Evolutionary conservation across 2,113 vertebrate species (phyloP), one percentile per base, ranked within the genome.

Genomic region (Xiphophorus couchianus): DNA sequence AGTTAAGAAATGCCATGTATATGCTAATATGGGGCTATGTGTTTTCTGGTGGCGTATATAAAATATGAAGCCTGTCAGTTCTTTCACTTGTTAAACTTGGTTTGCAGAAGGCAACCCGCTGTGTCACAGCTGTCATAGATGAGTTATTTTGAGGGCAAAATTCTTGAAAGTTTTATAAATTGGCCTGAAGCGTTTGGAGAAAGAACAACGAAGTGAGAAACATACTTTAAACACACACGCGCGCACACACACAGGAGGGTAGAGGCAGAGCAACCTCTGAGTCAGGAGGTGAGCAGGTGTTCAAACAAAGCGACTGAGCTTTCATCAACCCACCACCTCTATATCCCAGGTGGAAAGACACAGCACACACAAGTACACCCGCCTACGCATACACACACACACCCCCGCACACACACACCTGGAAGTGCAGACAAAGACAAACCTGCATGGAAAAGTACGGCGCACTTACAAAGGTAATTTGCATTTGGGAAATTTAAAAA

Each of bases 201-300:
- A 51, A 29, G 10, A 62, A 62, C 61, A 44, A 51, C 25, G 11
- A 73, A 39, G 69, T 42, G 17, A 71, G 54, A 66, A 54, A 72
- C n/a, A 67, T 15, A 77, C 13, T 48, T 48, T 48, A 62, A 42
- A 73, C 48, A 44, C 29, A 78, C 69, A 61, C 62, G 44, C 29
- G 39, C 69, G 48, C 54, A 68, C n/a, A 69, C 25, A 76, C 11
- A 60, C 31, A 73, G 44, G 37, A 25, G 79, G 58, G 77, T 81
- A 66, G 42, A 84, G 77, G 75, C 25, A 62, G 64, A 78, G 74
- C 71, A 73, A 88, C 84, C 73, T 58, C 71, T 70, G 84, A 87
- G 80, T 88, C 82, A 77, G 86, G 78, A 89, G 86, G 87, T 81
- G 88, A 89, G 88, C 93, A 95, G 93, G 93, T 95, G 94, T 94